These are phyloP conservation scores for Clivina fossor DNA, from an alignment of 2,888 invertebrate genomes.

Conservation along the genomic window DNA sequence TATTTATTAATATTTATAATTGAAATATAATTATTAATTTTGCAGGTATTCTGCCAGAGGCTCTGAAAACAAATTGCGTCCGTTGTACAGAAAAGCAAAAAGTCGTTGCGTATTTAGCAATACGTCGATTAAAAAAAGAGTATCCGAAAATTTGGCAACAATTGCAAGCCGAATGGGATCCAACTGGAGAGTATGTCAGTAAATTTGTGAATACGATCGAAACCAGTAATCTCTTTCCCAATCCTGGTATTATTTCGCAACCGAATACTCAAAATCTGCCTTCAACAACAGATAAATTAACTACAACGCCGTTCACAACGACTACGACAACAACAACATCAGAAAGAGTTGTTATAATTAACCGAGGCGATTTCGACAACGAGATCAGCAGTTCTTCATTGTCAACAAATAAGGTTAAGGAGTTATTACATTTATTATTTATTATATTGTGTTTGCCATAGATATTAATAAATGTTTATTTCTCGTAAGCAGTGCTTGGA, in stretches of 20 bases:
- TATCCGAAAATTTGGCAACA: conserved; percentile 69
- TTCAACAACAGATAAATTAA: background rate
- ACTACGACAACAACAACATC: background rate
- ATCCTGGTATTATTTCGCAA: background rate
- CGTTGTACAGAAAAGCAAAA: conserved; percentile 70
- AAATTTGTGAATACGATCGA: conserved; percentile 51
- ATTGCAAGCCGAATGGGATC: conserved; percentile 67
- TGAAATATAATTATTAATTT: conserved; percentile 31
- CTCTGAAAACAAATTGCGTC: conserved; percentile 65
- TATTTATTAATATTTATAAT: background rate
- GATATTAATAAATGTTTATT: too few species aligned
- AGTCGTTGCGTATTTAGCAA: conserved; percentile 64
- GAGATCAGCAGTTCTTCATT: conserved; percentile 8
- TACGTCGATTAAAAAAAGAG: conserved; percentile 64
- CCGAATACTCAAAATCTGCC: background rate
- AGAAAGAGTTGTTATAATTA: background rate
- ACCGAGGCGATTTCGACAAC: conserved; percentile 12
- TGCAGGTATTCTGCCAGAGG: conserved; percentile 71
- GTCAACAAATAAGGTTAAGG: conserved; percentile 4
- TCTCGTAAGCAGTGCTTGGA: too few species aligned
- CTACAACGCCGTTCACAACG: background rate
- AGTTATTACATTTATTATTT: too few species aligned
- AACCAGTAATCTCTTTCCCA: too few species aligned
- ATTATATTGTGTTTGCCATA: too few species aligned
- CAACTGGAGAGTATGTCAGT: conserved; percentile 63